phyloP scores from a whole-genome alignment of 1,140 invertebrate species.

The Sminthurinus signatus region DNA sequence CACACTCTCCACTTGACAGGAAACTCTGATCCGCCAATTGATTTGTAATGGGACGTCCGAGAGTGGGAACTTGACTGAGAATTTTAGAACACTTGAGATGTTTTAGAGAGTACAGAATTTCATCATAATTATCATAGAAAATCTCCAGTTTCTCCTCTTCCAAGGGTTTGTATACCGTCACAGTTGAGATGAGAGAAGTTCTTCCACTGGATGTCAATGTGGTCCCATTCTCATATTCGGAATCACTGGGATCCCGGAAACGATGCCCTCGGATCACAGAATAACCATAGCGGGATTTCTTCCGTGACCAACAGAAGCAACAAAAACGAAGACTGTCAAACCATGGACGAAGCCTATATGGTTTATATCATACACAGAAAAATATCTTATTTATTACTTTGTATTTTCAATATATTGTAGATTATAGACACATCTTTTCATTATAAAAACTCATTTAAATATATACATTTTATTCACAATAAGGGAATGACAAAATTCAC shows the following conservation, averaged over 20 bases:
- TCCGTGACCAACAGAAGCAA: not conserved
- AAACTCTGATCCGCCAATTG: not conserved
- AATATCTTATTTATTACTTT: too few relatives aligned
- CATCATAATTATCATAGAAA: not conserved
- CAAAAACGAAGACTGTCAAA: too few relatives aligned
- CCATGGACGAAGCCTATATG: too few relatives aligned
- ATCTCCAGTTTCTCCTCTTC: not conserved
- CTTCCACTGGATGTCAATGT: too few relatives aligned
- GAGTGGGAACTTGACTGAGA: not conserved
- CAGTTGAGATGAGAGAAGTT: not conserved
- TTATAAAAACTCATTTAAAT: too few relatives aligned
- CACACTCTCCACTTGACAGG: not conserved
- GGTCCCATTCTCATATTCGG: not conserved
- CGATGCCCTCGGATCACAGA: not conserved
- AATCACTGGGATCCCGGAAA: too few relatives aligned
- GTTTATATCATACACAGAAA: too few relatives aligned
- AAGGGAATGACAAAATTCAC: too few relatives aligned
- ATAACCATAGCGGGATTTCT: conserved; percentile 1
- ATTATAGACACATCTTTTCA: too few relatives aligned
- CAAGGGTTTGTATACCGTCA: not conserved
- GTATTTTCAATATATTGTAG: too few relatives aligned
- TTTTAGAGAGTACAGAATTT: not conserved
- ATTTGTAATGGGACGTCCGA: not conserved
- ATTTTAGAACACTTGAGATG: too few relatives aligned
- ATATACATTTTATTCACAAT: too few relatives aligned